Base-by-base conservation (phyloP, 2,888 invertebrate species). In the Caenorhabditis wallacei region DNA sequence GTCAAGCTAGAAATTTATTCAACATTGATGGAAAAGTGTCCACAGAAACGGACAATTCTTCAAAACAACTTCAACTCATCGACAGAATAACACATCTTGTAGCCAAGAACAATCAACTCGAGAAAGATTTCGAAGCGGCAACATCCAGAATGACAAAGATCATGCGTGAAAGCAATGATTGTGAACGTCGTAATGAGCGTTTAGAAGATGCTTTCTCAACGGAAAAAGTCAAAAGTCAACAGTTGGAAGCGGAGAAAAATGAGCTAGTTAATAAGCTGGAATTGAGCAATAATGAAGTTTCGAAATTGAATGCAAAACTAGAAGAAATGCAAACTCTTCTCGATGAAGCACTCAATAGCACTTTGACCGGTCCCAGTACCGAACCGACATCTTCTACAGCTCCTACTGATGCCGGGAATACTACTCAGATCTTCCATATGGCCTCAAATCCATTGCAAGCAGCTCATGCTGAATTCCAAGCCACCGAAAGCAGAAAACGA, bases 361-460 rank as follows among this genome's bases (percentile, higher is more conserved):
- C 66, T 0, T 18, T 59, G 13, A 72, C 71, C 18, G 26, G 20
- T 40, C 35, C 56, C 10, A 26, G 24, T 10, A 18, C 61, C 2
- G 59, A 35, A 1, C 54, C 35, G 0, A 30, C 74, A 13, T 30
- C 30, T 13, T 24, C 48, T 3, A n/a, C 70, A 2, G 40, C 46
- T n/a, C 74, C 82, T 16, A 85, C 85, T 0, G 85, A 85, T 40
- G 85, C 85, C 5, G 85, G 85, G 35, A 72, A 85, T 53, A 71
- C 71, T 7, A 85, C 85, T 3, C 80, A 85, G 30, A 85, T 85
- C 11, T 51, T 85, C 46, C 85, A 85, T 43, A 82, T 85, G 85
- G 68, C 80, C n/a, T 30, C 53, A 4, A 85, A 85, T 43, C 85
- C 85, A 8, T 63, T 85, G 2, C 54, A 76, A 18, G 54, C 40